Conservation (phyloP, 2,113 vertebrate species). For the Oryzias woworae region DNA sequence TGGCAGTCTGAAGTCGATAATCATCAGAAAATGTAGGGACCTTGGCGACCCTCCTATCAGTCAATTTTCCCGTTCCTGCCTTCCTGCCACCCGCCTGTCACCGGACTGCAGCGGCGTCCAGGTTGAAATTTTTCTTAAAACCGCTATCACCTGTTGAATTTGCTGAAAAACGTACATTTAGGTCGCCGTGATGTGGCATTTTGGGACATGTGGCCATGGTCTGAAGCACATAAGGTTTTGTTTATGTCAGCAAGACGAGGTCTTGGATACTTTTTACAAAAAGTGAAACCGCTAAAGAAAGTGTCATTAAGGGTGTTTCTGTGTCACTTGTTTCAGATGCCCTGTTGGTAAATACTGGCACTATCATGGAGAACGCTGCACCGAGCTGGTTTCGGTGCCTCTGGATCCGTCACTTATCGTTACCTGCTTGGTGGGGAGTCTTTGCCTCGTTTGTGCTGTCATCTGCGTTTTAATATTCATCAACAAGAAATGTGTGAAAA, state of each 20-base stretch:
- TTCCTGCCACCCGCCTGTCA: too few relatives aligned
- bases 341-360: constrained; percentile 79
- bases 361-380: constrained; percentile 79
- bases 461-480: constrained; percentile 79
- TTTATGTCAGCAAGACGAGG: not conserved
- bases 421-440: constrained; percentile 74
- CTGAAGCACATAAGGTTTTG: not conserved
- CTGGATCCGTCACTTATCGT: constrained; percentile 71
- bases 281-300: not conserved
- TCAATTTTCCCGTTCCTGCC: too few relatives aligned
- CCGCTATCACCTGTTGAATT: too few relatives aligned
- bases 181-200: too few relatives aligned
- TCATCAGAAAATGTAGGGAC: too few relatives aligned
- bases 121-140: too few relatives aligned
- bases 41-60: too few relatives aligned
- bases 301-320: not conserved
- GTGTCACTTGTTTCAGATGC: constrained; percentile 69
- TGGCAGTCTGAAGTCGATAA: too few relatives aligned
- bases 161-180: too few relatives aligned
- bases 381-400: constrained; percentile 79
- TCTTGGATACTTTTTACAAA: too few relatives aligned
- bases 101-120: too few relatives aligned
- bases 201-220: too few relatives aligned
- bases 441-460: constrained; percentile 77
- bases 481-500: constrained; percentile 79